phyloP scores from a whole-genome alignment of 2,113 vertebrate species.

The Nannospalax galili region DNA sequence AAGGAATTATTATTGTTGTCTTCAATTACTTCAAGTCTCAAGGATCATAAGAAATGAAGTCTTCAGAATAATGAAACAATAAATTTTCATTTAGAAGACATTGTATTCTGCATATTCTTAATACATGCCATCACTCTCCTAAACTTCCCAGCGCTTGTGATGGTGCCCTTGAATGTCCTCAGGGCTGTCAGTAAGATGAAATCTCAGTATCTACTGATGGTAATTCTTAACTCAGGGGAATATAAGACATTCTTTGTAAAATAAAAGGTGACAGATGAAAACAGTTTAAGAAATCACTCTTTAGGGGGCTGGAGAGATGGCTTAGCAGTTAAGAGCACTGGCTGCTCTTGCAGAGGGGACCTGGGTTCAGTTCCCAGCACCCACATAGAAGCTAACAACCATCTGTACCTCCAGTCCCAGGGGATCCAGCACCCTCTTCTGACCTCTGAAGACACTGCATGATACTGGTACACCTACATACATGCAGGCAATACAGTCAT shows the following conservation, averaged over 20 bases:
- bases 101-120: conserved; percentile 67
- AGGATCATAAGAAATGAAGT: conserved; percentile 60
- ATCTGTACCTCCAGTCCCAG: too few relatives aligned
- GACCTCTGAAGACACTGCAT: too few relatives aligned
- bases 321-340: too few relatives aligned
- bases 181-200: conserved; percentile 64
- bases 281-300: conserved; percentile 61
- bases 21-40: conserved; percentile 71
- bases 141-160: conserved; percentile 36
- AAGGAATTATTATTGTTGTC: conserved; percentile 69
- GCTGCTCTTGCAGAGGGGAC: too few relatives aligned
- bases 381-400: too few relatives aligned
- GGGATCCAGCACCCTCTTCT: too few relatives aligned
- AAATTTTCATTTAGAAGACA: conserved; percentile 76
- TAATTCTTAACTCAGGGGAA: conserved; percentile 68
- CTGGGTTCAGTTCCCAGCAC: too few relatives aligned
- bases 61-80: conserved; percentile 78
- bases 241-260: conserved; percentile 53
- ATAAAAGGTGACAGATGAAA: conserved; percentile 69
- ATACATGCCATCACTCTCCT: conserved; percentile 59
- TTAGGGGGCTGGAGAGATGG: neutral
- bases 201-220: conserved; percentile 67
- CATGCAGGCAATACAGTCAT: too few relatives aligned
- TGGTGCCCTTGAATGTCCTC: conserved; percentile 67
- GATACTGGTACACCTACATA: too few relatives aligned